phyloP scores from a whole-genome alignment of 1,140 invertebrate genomes.

The Littorina saxatilis region DNA sequence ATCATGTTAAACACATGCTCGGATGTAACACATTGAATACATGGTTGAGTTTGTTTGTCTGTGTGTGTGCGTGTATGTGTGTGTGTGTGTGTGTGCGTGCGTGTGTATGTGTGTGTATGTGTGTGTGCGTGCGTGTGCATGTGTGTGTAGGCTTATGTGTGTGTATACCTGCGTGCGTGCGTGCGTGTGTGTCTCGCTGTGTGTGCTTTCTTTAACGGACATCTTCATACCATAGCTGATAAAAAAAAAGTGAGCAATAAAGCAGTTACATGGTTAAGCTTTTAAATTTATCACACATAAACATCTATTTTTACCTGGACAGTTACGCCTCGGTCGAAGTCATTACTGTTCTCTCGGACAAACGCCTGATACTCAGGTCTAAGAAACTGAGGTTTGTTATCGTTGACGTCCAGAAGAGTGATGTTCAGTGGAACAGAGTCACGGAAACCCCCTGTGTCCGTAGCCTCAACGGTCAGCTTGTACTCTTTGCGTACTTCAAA shows the following conservation, averaged over 20 bases:
- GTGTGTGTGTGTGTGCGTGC: not conserved
- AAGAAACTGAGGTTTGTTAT: constrained; percentile 55
- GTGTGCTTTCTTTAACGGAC: too few relatives aligned
- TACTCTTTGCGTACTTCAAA: constrained; percentile 89
- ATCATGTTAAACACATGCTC: not conserved
- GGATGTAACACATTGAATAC: not conserved
- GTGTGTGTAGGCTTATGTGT: too few relatives aligned
- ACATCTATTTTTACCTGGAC: not conserved
- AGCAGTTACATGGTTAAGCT: not conserved
- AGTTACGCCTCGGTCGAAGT: not conserved
- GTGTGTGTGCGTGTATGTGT: not conserved
- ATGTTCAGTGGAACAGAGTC: constrained; percentile 52
- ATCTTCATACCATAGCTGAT: not conserved
- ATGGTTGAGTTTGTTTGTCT: not conserved
- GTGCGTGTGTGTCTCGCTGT: too few relatives aligned
- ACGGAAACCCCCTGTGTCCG: constrained; percentile 85
- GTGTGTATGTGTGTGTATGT: not conserved
- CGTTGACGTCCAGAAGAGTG: constrained; percentile 57
- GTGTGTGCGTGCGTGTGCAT: too few relatives aligned
- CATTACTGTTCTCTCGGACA: constrained; percentile 8
- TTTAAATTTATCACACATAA: not conserved
- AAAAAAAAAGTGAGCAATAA: not conserved
- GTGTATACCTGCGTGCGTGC: too few relatives aligned
- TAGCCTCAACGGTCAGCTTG: constrained; percentile 92
- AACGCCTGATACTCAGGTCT: constrained; percentile 8